Evolutionary conservation across 2,113 vertebrate species (phyloP).

Genomic region (Elachura formosa): DNA sequence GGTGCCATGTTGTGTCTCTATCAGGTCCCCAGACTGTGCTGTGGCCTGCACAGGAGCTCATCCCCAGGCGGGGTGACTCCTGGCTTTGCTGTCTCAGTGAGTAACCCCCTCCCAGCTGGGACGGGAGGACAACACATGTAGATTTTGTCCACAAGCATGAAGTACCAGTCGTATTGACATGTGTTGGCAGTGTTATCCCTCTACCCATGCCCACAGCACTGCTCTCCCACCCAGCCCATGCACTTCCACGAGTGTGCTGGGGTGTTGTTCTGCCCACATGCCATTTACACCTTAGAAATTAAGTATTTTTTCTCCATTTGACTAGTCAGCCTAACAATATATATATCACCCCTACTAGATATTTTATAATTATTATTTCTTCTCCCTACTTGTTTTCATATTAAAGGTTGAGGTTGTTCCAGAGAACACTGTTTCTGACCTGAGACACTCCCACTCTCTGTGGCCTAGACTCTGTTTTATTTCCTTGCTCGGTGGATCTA

Average conservation of each 20-base stretch:
- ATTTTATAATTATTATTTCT: background rate
- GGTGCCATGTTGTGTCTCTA: background rate
- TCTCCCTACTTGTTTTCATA: background rate
- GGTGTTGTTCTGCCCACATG: background rate
- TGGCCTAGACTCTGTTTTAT: background rate
- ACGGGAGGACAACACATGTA: background rate
- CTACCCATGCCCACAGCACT: rapidly evolving
- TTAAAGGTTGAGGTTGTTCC: background rate
- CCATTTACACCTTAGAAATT: background rate
- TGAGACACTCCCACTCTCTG: background rate
- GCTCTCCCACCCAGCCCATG: background rate
- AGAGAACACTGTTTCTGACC: background rate
- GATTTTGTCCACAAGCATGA: background rate
- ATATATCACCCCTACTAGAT: background rate
- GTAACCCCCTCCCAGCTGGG: background rate
- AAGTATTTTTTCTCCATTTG: background rate
- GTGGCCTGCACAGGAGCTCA: background rate
- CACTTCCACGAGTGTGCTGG: rapidly evolving
- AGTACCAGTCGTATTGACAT: rapidly evolving
- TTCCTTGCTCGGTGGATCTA: background rate
- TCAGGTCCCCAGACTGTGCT: background rate
- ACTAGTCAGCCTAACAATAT: background rate
- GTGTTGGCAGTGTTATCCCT: background rate
- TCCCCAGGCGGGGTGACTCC: background rate
- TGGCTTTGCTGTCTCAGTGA: background rate